These are phyloP conservation scores for Papilio aristodemus DNA, from an alignment of 1,140 invertebrate genomes.

Conservation along the genomic window DNA sequence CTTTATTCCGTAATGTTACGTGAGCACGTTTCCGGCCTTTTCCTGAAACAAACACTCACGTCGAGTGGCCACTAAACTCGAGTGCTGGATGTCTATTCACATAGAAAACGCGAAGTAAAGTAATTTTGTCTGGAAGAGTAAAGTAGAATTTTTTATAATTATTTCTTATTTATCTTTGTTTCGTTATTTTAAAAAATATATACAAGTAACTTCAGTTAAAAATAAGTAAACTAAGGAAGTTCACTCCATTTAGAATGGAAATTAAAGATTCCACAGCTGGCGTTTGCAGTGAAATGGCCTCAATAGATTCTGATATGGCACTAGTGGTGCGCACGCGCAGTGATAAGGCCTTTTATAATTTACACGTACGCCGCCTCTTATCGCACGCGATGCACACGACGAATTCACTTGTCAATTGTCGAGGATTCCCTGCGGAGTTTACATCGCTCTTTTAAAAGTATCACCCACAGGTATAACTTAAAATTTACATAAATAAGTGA, in stretches of 20 bases:
- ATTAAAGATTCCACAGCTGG: neutral
- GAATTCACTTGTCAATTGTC: neutral
- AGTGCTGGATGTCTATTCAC: conserved; percentile 10
- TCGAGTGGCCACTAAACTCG: conserved; percentile 28
- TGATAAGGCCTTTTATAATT: conserved; percentile 9
- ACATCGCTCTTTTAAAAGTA: neutral
- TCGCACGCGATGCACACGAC: neutral
- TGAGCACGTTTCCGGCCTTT: conserved; percentile 22
- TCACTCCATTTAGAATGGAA: no score
- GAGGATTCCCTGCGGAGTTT: conserved; percentile 6
- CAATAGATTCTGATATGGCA: neutral
- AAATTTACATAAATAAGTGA: neutral
- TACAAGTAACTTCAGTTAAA: no score
- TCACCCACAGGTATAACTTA: neutral
- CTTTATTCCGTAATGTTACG: neutral
- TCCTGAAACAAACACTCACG: conserved; percentile 17
- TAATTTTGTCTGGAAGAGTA: neutral
- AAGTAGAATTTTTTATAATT: neutral
- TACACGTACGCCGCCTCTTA: conserved; percentile 11
- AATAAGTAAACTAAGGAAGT: no score
- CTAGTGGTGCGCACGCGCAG: neutral
- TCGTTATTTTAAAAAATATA: no score
- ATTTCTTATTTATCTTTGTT: neutral
- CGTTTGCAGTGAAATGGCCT: neutral
- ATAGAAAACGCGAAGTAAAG: neutral